Conservation (phyloP, 2,797 vertebrate species). For the Cephalopachus bancanus region DNA sequence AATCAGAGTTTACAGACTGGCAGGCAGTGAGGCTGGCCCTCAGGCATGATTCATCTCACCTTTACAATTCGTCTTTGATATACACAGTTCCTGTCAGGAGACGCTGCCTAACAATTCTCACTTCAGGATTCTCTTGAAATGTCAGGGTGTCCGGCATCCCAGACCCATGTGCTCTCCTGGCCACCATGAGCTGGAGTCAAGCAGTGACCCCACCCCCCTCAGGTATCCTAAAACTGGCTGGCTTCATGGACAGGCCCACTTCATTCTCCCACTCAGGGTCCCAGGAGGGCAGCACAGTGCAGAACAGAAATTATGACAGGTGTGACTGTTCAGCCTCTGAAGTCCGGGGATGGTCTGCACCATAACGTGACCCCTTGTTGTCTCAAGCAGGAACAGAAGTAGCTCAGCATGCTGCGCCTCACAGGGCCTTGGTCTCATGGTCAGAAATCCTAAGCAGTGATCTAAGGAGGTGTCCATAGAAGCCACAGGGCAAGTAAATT, state of each 20-base stretch:
- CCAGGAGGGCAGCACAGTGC: background rate
- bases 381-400: background rate
- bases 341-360: background rate
- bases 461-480: background rate
- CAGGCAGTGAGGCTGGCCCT: background rate
- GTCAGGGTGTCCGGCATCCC: background rate
- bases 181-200: background rate
- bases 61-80: background rate
- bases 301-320: background rate
- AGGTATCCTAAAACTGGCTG: background rate
- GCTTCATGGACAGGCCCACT: background rate
- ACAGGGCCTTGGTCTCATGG: background rate
- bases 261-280: background rate
- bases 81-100: background rate
- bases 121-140: constrained; percentile 27
- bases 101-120: background rate
- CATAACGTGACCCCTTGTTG: accelerated
- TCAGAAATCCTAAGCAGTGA: background rate
- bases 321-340: too few relatives aligned
- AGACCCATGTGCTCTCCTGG: background rate
- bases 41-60: background rate
- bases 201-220: background rate
- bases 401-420: background rate
- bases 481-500: background rate
- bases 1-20: background rate